Evolutionary conservation across 1,140 invertebrate genomes (phyloP).

Genomic region (Hyposmocoma kahamanoa): DNA sequence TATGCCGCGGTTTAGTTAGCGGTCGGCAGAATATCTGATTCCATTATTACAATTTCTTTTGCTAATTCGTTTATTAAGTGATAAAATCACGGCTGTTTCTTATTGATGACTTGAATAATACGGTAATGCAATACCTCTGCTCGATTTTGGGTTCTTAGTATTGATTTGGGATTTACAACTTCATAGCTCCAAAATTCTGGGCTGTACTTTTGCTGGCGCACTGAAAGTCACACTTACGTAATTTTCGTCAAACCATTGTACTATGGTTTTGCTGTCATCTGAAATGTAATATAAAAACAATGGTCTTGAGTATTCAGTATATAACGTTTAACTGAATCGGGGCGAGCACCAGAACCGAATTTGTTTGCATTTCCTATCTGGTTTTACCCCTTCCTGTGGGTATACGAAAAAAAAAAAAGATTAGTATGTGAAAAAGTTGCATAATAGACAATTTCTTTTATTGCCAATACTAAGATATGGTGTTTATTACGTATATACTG

Average conservation of each 20-base stretch:
- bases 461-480: too few relatives aligned
- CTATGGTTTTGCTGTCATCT: too few relatives aligned
- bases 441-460: too few relatives aligned
- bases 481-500: too few relatives aligned
- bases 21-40: too few relatives aligned
- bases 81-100: neutral
- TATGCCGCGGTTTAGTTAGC: too few relatives aligned
- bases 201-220: neutral
- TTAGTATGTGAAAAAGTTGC: too few relatives aligned
- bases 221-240: neutral
- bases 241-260: neutral
- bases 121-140: neutral
- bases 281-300: too few relatives aligned
- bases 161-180: too few relatives aligned
- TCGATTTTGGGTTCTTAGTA: neutral
- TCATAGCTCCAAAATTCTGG: neutral
- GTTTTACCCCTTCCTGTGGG: neutral
- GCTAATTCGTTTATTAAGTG: neutral
- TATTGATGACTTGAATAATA: neutral
- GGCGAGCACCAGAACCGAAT: neutral
- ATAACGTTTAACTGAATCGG: neutral
- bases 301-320: too few relatives aligned
- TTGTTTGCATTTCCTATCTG: neutral
- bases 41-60: neutral
- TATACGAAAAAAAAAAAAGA: too few relatives aligned